Evolutionary conservation across 92 coral and sea anemone genomes (phyloP).

Genomic region (Porites divaricata): DNA sequence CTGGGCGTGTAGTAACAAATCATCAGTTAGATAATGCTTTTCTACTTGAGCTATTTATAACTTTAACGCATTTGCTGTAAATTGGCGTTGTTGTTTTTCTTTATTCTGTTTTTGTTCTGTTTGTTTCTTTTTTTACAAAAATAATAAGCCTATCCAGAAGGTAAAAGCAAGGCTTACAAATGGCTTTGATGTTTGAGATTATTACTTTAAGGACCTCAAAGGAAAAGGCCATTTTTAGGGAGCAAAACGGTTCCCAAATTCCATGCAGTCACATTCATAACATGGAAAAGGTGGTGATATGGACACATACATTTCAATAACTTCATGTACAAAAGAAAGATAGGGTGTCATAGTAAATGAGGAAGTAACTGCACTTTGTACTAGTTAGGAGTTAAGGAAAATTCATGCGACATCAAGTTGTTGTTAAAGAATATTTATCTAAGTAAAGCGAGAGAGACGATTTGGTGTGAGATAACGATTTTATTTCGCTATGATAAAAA

Average conservation of each 20-base stretch:
- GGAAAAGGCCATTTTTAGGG: background rate
- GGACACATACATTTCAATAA: background rate
- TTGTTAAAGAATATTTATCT: background rate
- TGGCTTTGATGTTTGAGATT: constrained; percentile 9
- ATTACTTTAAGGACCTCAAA: background rate
- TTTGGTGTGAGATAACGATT: constrained; percentile 1
- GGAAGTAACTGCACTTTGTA: background rate
- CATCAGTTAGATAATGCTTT: background rate
- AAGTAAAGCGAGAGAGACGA: background rate
- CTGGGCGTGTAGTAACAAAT: constrained; percentile 14
- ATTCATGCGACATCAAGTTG: background rate
- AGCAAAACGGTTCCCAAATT: background rate
- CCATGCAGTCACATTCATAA: background rate
- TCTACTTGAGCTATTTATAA: constrained; percentile 30
- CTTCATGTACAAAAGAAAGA: background rate
- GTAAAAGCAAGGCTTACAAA: background rate
- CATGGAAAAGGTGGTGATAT: background rate
- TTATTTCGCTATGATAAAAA: constrained; percentile 13
- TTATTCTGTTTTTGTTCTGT: too few species aligned
- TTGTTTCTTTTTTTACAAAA: background rate
- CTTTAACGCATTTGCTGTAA: background rate
- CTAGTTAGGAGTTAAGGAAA: background rate
- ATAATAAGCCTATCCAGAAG: background rate
- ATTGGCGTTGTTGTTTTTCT: background rate
- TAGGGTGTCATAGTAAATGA: background rate